A percentile compares a stretch with the other conserved stretches of the same genome.
Conservation (phyloP, 2,888 invertebrate species). For the Nebria brevicollis region DNA sequence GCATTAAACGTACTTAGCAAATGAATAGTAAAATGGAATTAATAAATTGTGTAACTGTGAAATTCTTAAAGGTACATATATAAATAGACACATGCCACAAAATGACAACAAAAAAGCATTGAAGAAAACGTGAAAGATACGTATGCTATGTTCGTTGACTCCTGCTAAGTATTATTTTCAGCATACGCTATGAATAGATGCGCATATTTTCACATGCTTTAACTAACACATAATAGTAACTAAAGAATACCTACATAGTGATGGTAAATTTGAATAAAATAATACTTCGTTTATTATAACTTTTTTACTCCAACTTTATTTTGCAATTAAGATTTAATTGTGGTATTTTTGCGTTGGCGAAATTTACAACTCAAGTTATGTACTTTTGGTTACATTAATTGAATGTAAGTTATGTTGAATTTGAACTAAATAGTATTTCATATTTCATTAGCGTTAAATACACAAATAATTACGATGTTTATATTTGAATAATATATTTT, state of each 20-base stretch:
- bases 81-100: not conserved
- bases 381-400: not conserved
- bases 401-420: not conserved
- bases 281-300: not conserved
- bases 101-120: not conserved
- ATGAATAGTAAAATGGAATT: not conserved
- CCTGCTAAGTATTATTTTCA: constrained; percentile 28
- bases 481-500: not conserved
- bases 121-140: not conserved
- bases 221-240: not conserved
- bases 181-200: constrained; percentile 30
- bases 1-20: too few species aligned
- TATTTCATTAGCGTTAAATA: not conserved
- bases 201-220: constrained; percentile 27
- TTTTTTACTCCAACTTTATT: not conserved
- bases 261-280: not conserved
- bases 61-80: not conserved
- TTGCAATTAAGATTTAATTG: constrained; percentile 1
- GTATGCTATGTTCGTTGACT: constrained; percentile 15
- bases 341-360: not conserved
- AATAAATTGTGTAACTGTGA: not conserved
- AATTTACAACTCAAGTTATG: not conserved
- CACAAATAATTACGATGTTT: not conserved
- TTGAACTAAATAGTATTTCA: not conserved
- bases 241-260: not conserved